These are phyloP conservation scores for Acleris holmiana DNA, from an alignment of 2,888 invertebrate genomes.

Conservation along the genomic window DNA sequence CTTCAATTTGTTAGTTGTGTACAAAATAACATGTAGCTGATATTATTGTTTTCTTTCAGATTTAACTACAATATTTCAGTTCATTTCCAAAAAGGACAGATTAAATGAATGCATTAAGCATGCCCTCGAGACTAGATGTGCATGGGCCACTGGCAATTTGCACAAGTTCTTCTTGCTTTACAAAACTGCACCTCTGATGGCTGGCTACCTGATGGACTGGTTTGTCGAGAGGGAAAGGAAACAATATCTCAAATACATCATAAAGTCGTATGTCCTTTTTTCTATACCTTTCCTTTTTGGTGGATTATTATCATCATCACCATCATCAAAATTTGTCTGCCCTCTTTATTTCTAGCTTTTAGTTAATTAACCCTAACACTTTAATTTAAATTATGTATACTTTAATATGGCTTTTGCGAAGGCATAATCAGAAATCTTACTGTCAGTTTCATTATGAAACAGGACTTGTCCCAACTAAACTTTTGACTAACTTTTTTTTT, in stretches of 20 bases:
- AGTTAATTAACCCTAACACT: too few relatives aligned
- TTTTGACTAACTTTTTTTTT: too few relatives aligned
- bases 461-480: too few relatives aligned
- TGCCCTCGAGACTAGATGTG: constrained; percentile 94
- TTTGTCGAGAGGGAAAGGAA: constrained; percentile 98
- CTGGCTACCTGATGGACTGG: constrained; percentile 98
- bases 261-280: constrained; percentile 96
- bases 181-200: constrained; percentile 95
- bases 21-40: too few relatives aligned
- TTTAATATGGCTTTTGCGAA: too few relatives aligned
- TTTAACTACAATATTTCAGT: constrained; percentile 95
- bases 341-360: too few relatives aligned
- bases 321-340: not conserved
- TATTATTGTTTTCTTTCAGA: constrained; percentile 85
- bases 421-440: too few relatives aligned
- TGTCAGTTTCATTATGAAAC: too few relatives aligned
- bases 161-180: constrained; percentile 97
- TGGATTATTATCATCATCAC: not conserved
- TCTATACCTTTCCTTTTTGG: constrained; percentile 15
- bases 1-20: constrained; percentile 1
- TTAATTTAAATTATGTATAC: too few relatives aligned
- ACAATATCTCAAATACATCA: constrained; percentile 94
- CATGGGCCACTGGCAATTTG: constrained; percentile 97
- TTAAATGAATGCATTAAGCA: constrained; percentile 92
- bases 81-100: constrained; percentile 90